Evolutionary conservation across 2,113 vertebrate species (phyloP), one percentile per base, ranked within the genome.

Genomic region (Vulpes lagopus): DNA sequence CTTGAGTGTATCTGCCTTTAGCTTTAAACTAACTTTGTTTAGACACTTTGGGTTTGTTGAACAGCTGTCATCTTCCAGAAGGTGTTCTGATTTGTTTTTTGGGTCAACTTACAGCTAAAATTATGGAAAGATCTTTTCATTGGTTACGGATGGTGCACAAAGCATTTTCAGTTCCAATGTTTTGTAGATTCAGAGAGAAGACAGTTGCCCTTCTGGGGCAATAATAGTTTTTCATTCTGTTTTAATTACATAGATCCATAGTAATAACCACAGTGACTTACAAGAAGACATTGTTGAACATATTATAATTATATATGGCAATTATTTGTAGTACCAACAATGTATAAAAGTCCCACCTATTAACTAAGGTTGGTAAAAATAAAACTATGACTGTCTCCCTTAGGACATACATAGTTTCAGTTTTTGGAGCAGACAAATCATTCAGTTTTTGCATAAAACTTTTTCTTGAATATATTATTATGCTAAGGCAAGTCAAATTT

Each of bases 171-270:
- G 85, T 97, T 97, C 64, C 51, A 62, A 17, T 59, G 62, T 92
- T 97, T 95, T 80, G 79, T 96, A 95, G 76, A 94, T 59, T 95
- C 53, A 64, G 38, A 57, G 49, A 90, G 74, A 96, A 76, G 91
- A 91, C 78, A 92, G 94, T 96, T 97, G 87, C 90, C 97, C 95
- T 98, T 97, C 92, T 97, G 91, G 59, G 94, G 81, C 87, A 88
- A 85, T 88, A 95, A 94, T 22, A 53, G 38, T 96, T 97, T 96
- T 96, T 98, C 88, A 96, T 96, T 96, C 90, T 91, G n/a, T 96
- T 97, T 98, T 97, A 98, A 98, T 98, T 97, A 98, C 97, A 95
- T 94, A 96, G 84, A 97, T 92, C 51, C 91, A 94, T 95, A 89
- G 94, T 97, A 96, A 96, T 95, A 96, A 97, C 92, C 84, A 95